A percentile compares a stretch with the other conserved stretches of the same genome.
These are phyloP conservation scores for Columba guinea DNA, from an alignment of 2,797 vertebrate genomes.

Conservation along the genomic window DNA sequence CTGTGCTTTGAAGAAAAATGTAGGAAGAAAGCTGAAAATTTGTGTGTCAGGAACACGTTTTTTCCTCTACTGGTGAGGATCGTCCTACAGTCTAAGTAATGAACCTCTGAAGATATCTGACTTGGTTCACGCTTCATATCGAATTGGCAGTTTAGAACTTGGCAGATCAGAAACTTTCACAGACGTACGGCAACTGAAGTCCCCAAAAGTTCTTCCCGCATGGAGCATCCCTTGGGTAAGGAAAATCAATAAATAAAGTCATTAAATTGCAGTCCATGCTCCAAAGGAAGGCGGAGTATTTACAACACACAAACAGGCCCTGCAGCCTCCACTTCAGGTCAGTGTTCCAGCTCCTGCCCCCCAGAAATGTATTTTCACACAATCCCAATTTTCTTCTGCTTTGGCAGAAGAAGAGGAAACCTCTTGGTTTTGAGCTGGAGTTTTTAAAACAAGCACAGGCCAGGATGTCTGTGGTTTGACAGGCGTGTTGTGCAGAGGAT, in stretches of 20 bases:
- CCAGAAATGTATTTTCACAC: neutral
- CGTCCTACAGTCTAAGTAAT: neutral
- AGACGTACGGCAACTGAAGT: neutral
- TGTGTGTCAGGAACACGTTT: neutral
- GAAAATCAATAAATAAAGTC: neutral
- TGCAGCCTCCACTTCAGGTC: neutral
- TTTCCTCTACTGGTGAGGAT: neutral
- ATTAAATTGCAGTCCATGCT: neutral
- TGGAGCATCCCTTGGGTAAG: neutral
- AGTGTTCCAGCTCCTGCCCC: neutral
- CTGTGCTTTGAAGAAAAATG: neutral
- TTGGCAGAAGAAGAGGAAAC: neutral
- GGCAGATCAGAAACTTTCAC: neutral
- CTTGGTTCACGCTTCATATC: neutral
- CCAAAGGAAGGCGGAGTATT: neutral
- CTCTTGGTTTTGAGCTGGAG: neutral
- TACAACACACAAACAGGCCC: neutral
- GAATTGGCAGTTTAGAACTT: neutral
- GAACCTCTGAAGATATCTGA: neutral
- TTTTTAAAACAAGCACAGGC: neutral
- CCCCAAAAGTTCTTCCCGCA: no score
- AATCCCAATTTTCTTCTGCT: neutral
- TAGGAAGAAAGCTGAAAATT: neutral
- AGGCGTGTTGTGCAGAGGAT: neutral
- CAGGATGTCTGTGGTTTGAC: neutral